A percentile compares a stretch with the other conserved stretches of the same genome.
Conservation (phyloP, 2,113 vertebrate species). For the Mellivora capensis region DNA sequence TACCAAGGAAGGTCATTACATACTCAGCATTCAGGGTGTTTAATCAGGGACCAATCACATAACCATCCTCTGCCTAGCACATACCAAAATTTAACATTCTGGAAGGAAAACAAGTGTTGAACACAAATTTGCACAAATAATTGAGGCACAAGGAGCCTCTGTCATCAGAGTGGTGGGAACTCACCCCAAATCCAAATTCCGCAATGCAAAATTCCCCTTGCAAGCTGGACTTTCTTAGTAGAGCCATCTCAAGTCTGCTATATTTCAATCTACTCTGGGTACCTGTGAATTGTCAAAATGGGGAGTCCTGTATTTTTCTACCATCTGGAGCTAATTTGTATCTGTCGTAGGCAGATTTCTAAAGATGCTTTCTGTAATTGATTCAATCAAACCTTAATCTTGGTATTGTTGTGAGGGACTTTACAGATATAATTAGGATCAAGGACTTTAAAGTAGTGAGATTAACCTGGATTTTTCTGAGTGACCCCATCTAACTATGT, state of each 20-base stretch:
- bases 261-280: neutral
- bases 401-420: neutral
- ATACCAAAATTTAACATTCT: no score
- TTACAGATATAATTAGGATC: neutral
- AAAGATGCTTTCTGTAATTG: neutral
- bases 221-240: neutral
- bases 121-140: neutral
- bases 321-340: neutral
- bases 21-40: neutral
- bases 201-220: neutral
- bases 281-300: neutral
- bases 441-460: neutral
- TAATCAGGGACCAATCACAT: neutral
- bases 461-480: neutral
- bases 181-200: neutral
- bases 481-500: neutral
- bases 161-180: neutral
- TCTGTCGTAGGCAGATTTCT: neutral
- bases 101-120: neutral
- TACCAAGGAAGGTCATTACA: neutral
- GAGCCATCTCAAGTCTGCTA: neutral
- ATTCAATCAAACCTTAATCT: neutral
- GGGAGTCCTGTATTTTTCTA: neutral
- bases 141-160: neutral
- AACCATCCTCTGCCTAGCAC: neutral